Percentiles rank a stretch among this genome's conserved stretches.
Evolutionary conservation across 2,797 vertebrate species (phyloP).

Genomic region (Saxicola maurus): DNA sequence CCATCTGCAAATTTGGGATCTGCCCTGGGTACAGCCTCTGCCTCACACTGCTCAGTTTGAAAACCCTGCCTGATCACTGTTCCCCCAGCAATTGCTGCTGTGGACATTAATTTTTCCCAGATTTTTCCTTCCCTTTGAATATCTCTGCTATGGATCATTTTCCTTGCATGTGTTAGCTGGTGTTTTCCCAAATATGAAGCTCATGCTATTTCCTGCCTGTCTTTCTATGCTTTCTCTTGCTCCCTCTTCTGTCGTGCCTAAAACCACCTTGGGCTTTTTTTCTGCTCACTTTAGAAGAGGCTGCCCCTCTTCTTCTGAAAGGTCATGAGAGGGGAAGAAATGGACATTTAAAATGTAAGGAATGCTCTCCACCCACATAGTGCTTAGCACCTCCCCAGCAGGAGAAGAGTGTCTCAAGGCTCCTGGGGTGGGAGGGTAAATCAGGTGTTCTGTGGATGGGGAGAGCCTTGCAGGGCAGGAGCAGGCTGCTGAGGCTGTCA

Average conservation of each 20-base stretch:
- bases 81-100: neutral
- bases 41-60: neutral
- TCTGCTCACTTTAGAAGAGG: neutral
- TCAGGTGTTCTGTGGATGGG: neutral
- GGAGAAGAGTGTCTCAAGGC: neutral
- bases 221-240: neutral
- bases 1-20: neutral
- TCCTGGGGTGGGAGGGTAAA: neutral
- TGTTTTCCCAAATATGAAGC: slow-evolving; percentile 6
- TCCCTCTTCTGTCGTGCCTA: neutral
- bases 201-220: slow-evolving; percentile 15
- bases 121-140: slow-evolving; percentile 25
- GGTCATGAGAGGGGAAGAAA: neutral
- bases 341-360: neutral
- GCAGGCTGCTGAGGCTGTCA: neutral
- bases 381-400: neutral
- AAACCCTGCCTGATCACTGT: neutral
- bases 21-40: neutral
- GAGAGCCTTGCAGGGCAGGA: neutral
- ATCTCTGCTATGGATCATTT: neutral
- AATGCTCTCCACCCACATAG: neutral
- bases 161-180: neutral
- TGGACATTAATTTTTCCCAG: slow-evolving; percentile 15
- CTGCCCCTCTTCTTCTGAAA: neutral
- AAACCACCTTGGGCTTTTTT: neutral